A percentile compares a stretch with the other conserved stretches of the same genome.
phyloP scores from a whole-genome alignment of 2,113 vertebrate species.

The Ranitomeya imitator region DNA sequence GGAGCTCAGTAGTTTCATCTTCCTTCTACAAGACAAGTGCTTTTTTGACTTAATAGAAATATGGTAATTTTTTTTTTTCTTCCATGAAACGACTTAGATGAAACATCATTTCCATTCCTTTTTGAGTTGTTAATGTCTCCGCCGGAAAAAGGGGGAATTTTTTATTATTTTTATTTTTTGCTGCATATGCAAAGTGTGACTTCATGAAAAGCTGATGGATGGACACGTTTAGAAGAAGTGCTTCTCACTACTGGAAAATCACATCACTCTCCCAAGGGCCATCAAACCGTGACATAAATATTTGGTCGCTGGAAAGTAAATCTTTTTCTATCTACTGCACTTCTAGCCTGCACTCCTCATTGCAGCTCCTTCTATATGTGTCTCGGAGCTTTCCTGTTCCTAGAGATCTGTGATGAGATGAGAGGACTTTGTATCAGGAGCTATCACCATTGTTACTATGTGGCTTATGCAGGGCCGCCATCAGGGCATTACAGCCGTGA shows the following conservation, averaged over 20 bases:
- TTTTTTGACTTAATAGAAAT: constrained; percentile 38
- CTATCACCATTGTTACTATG: background rate
- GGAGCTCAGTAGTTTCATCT: background rate
- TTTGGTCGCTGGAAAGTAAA: constrained; percentile 49
- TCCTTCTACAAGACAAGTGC: background rate
- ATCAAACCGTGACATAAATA: constrained; percentile 54
- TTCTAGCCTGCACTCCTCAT: background rate
- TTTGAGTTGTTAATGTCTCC: constrained; percentile 26
- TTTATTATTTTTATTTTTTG: constrained; percentile 9
- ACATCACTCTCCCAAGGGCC: constrained; percentile 50
- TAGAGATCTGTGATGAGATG: background rate
- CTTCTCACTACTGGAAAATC: constrained; percentile 50
- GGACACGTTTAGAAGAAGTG: constrained; percentile 51
- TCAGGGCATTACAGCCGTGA: too few relatives aligned
- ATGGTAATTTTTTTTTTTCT: constrained; percentile 41
- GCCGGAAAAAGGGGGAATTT: constrained; percentile 28
- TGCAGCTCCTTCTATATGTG: background rate
- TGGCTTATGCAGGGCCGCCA: too few relatives aligned
- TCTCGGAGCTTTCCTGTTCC: background rate
- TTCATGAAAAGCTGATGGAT: constrained; percentile 48
- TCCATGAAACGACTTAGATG: constrained; percentile 38
- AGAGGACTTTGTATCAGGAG: background rate
- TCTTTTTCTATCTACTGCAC: constrained; percentile 43
- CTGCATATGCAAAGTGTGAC: constrained; percentile 49
- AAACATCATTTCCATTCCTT: constrained; percentile 42